Evolutionary conservation across 1,140 invertebrate genomes (phyloP).

Genomic region (Brachystomella parvula): DNA sequence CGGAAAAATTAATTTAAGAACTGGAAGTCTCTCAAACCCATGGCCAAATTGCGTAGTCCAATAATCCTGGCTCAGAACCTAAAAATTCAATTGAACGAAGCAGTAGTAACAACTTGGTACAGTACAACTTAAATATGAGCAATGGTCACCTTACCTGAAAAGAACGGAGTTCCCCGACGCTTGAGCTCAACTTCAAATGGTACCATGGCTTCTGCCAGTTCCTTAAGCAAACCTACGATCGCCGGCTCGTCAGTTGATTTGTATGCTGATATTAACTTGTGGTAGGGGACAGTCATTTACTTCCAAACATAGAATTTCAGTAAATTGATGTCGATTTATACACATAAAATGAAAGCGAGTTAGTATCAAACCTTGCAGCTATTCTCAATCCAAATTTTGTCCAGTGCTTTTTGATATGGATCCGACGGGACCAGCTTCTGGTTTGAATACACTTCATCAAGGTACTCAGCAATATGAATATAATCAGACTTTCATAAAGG

Average conservation of each 20-base stretch:
- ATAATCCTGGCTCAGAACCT: constrained; percentile 57
- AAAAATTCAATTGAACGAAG: no score
- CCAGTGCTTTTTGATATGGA: constrained; percentile 65
- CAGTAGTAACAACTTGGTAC: no score
- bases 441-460: constrained; percentile 66
- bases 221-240: constrained; percentile 23
- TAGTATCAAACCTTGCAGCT: constrained; percentile 18
- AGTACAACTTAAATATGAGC: no score
- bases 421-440: constrained; percentile 59
- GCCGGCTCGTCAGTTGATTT: constrained; percentile 3
- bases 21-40: constrained; percentile 64
- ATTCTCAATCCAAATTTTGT: constrained; percentile 65
- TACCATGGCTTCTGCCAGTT: constrained; percentile 28
- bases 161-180: constrained; percentile 38
- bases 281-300: constrained; percentile 18
- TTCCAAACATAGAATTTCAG: no score
- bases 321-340: no score
- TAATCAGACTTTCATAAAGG: constrained; percentile 70
- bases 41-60: constrained; percentile 86
- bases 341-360: no score
- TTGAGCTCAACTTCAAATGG: constrained; percentile 39
- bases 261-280: constrained; percentile 20
- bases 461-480: constrained; percentile 72
- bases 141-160: constrained; percentile 40
- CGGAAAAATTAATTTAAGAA: constrained; percentile 27